Percentiles rank a stretch among this genome's conserved stretches.
Conservation (phyloP, 2,888 invertebrate genomes). For the Ommatoiulus sabulosus region DNA sequence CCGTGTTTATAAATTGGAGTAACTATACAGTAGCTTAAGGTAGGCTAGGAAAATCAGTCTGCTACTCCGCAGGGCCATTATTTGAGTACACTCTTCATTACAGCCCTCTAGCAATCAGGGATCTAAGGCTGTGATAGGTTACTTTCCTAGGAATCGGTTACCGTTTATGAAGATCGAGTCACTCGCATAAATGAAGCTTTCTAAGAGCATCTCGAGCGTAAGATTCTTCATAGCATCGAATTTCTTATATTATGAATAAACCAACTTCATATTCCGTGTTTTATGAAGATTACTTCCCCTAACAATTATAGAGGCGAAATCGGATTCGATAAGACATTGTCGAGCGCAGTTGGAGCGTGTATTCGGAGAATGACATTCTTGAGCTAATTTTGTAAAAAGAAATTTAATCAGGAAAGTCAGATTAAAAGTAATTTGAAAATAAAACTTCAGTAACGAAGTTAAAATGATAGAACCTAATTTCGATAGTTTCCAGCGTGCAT, state of each 20-base stretch:
- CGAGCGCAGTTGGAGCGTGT: not conserved
- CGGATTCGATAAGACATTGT: not conserved
- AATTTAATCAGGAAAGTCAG: no score
- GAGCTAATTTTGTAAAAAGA: no score
- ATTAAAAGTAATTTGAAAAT: no score
- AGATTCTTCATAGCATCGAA: not conserved
- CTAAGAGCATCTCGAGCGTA: not conserved
- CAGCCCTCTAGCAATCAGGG: not conserved
- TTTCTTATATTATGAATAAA: not conserved
- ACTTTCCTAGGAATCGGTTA: not conserved
- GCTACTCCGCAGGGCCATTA: not conserved
- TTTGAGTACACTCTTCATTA: not conserved
- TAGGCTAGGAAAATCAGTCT: not conserved
- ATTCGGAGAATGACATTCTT: no score
- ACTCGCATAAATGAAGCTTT: not conserved
- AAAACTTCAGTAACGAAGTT: no score
- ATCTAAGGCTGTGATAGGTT: no score
- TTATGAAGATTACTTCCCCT: not conserved
- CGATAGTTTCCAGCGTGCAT: no score
- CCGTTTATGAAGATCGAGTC: not conserved
- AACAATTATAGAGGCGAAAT: not conserved
- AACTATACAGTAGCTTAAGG: not conserved
- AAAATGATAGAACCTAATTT: no score
- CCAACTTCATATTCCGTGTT: not conserved
- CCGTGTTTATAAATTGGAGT: not conserved